phyloP scores from a whole-genome alignment of 2,113 vertebrate species.

The Eulacestoma nigropectus region DNA sequence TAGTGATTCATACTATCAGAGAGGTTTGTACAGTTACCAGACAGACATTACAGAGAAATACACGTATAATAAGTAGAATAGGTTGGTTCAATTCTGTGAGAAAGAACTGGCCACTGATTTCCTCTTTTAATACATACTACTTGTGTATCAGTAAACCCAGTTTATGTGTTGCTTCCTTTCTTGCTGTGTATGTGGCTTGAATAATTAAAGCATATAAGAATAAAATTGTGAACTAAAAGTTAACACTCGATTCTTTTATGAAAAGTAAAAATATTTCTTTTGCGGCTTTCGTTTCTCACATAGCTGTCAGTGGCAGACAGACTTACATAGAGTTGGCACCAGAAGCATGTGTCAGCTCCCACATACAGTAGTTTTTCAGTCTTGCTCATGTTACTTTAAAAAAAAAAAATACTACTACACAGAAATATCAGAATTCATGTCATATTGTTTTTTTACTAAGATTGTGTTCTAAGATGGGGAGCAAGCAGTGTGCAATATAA shows the following conservation, averaged over 20 bases:
- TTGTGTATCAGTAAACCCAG: not conserved
- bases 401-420: not conserved
- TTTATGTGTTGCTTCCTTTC: not conserved
- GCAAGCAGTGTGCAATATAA: not conserved
- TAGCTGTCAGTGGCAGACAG: not conserved
- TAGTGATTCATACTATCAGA: not conserved
- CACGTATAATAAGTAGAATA: not conserved
- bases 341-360: not conserved
- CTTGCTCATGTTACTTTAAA: not conserved
- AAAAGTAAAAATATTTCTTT: not conserved
- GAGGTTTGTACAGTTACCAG: not conserved
- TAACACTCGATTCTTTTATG: not conserved
- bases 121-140: not conserved
- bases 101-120: not conserved
- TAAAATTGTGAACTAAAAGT: not conserved
- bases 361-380: not conserved
- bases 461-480: not conserved
- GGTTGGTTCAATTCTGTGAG: not conserved
- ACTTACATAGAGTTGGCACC: not conserved
- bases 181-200: not conserved
- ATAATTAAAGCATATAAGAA: not conserved
- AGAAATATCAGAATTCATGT: not conserved
- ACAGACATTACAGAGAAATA: not conserved
- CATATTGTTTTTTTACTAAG: not conserved
- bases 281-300: not conserved